phyloP scores from a whole-genome alignment of 2,797 vertebrate genomes.

The Avahi laniger region DNA sequence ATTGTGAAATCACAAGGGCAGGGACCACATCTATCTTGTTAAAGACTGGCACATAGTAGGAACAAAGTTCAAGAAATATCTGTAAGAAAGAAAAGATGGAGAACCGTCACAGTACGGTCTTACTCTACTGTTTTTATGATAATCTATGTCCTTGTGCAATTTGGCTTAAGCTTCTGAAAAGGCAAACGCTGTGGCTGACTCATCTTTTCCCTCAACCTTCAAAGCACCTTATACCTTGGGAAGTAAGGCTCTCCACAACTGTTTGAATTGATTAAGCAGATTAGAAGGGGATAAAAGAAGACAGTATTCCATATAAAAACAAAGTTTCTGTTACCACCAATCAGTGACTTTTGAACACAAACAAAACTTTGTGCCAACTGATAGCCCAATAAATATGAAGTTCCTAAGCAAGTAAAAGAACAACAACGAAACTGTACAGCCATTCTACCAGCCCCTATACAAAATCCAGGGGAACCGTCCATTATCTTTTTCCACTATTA shows the following conservation, averaged over 20 bases:
- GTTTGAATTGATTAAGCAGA: not conserved
- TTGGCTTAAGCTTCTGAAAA: not conserved
- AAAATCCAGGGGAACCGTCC: not conserved
- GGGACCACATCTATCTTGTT: not conserved
- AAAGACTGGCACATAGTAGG: not conserved
- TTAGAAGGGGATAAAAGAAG: not conserved
- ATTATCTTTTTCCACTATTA: not conserved
- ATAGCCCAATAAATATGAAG: constrained; percentile 30
- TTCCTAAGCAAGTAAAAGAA: constrained; percentile 20
- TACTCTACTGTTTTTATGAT: not conserved
- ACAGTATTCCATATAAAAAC: not conserved
- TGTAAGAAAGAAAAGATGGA: not conserved
- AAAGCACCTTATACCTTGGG: not conserved
- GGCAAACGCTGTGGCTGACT: not conserved
- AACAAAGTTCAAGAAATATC: not conserved
- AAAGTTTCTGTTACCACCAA: not conserved
- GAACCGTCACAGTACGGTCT: not conserved
- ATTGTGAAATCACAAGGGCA: not conserved
- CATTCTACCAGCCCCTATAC: not conserved
- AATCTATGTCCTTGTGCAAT: not conserved
- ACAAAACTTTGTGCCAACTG: constrained; percentile 39
- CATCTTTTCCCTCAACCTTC: not conserved
- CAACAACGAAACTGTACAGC: not conserved
- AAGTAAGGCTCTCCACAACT: not conserved
- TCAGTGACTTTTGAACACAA: constrained; percentile 48